Evolutionary conservation across 2,888 invertebrate genomes (phyloP), one percentile per base, ranked within the genome.

Genomic region (Dynastes tityus): DNA sequence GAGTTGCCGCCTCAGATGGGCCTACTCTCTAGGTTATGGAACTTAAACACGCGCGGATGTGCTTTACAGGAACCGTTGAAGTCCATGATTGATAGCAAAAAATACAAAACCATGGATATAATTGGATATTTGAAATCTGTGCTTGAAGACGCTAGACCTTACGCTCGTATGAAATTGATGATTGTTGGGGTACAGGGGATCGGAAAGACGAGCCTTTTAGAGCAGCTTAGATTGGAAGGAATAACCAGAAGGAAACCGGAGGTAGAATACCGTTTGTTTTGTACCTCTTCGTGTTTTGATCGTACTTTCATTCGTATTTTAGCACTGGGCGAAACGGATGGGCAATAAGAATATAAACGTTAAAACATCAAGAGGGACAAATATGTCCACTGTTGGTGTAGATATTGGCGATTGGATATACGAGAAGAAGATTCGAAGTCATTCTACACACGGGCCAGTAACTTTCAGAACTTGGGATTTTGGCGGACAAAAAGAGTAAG

Each of bases 401-500:
- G 99, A 99, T 89, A 98, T 99, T 83, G 96, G 97, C 64, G 96
- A 97, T 82, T 98, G 98, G 96, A 91, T 95, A 29, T 97, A 96
- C 87, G 98, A 98, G 88, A 96, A 96, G 86, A 94, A 95, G 86
- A 90, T 94, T 6, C 91, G 95, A 32, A 94, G 96, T 1, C 93
- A 92, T 53, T 93, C 93, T 0, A 92, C 93, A 0, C 93, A 94
- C 85, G 96, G 96, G 0, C 95, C 97, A 0, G 95, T 98, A 75
- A 94, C 96, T 37, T 97, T 97, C 89, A 90, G 98, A 76, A 99
- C 99, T 0, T 99, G 99, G 99, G 99, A 99, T 89, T 99, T 99
- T 89, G 98, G 98, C 3, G 99, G 99, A 0, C 99, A 98, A 90
- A 94, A 95, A 86, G 99, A 99, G 92, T 94, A 84, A 89, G 91